Percentiles rank a stretch among this genome's conserved stretches.
These are phyloP conservation scores for Drosophila parabipectinata DNA, from an alignment of 1,140 invertebrate genomes.

Conservation along the genomic window DNA sequence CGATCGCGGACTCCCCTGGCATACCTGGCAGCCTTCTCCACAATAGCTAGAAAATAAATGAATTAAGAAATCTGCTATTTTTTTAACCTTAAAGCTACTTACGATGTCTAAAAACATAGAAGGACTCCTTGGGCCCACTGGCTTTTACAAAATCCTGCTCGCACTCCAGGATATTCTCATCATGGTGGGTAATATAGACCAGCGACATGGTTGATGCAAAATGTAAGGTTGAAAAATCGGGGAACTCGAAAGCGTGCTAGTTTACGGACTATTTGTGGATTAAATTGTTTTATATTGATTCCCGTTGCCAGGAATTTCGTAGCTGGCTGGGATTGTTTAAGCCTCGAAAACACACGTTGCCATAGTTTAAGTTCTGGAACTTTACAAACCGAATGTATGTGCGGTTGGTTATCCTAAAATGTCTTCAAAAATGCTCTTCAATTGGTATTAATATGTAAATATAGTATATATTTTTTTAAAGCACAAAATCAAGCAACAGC, in stretches of 20 bases:
- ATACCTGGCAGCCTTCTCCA: slow-evolving; percentile 21
- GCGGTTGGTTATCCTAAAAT: too few species aligned
- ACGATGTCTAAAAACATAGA: slow-evolving; percentile 14
- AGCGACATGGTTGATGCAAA: slow-evolving; percentile 80
- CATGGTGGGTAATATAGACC: slow-evolving; percentile 84
- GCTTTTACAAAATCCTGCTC: slow-evolving; percentile 67
- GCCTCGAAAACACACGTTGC: slow-evolving; percentile 29
- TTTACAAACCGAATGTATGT: neutral
- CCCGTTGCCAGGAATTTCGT: slow-evolving; percentile 18
- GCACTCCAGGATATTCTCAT: slow-evolving; percentile 84
- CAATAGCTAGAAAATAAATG: slow-evolving; percentile 3
- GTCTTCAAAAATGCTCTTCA: too few species aligned
- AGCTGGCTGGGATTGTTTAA: slow-evolving; percentile 8
- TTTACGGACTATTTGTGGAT: slow-evolving; percentile 17
- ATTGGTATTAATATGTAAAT: slow-evolving; percentile 25
- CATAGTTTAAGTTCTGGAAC: neutral
- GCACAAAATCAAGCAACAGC: slow-evolving; percentile 71
- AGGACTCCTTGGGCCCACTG: neutral
- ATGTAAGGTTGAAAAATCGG: slow-evolving; percentile 30
- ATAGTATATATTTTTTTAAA: slow-evolving; percentile 58
- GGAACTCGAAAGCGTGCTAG: slow-evolving; percentile 24
- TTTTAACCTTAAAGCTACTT: neutral
- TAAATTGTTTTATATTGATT: neutral
- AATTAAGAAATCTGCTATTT: too few species aligned
- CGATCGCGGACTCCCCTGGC: slow-evolving; percentile 35